These are phyloP conservation scores for Ursus arctos DNA, from an alignment of 2,113 vertebrate genomes.

Conservation along the genomic window DNA sequence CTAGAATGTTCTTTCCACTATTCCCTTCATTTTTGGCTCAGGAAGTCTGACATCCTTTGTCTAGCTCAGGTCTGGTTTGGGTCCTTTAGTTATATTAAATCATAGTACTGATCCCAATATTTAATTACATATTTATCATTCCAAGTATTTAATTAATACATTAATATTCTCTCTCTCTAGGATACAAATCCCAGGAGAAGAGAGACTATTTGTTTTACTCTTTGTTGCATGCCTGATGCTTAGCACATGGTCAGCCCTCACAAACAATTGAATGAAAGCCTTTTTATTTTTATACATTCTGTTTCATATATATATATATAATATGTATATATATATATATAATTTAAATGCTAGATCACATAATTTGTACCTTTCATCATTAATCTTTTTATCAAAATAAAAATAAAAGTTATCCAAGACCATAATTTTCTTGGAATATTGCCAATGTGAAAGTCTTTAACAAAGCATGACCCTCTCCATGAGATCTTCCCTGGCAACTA, in stretches of 20 bases:
- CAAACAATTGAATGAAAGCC: not conserved
- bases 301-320: not conserved
- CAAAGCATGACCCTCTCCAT: not conserved
- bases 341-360: not conserved
- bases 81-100: not conserved
- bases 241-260: not conserved
- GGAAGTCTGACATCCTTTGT: not conserved
- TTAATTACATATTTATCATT: not conserved
- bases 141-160: not conserved
- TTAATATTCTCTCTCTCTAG: not conserved
- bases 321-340: too few relatives aligned
- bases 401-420: not conserved
- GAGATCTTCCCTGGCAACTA: not conserved
- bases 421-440: not conserved
- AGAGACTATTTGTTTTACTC: not conserved
- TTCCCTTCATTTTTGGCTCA: not conserved
- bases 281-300: not conserved
- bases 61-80: not conserved
- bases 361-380: not conserved
- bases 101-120: not conserved
- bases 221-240: not conserved
- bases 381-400: constrained; percentile 3
- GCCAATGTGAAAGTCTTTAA: not conserved
- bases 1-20: not conserved
- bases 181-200: not conserved